Evolutionary conservation across 2,113 vertebrate genomes (phyloP), one percentile per base, ranked within the genome.

Genomic region (Plotosus lineatus): DNA sequence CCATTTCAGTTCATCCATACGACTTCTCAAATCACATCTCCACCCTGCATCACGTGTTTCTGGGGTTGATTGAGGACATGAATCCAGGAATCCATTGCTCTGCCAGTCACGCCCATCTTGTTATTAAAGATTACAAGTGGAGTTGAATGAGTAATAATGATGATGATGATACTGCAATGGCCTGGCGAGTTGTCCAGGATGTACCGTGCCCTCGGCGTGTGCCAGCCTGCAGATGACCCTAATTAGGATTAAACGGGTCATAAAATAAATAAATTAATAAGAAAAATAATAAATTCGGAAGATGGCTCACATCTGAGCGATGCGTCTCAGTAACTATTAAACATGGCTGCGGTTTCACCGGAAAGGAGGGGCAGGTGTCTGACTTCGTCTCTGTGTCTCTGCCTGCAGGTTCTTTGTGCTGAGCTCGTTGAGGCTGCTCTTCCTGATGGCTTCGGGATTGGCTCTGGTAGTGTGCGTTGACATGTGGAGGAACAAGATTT

Each of bases 401-500:
- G 9, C 48, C 77, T 6, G 0, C 68, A 99, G 98, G 96, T 96
- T 96, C 85, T 95, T 98, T 80, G 97, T 96, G 28, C 84, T 99
- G 92, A 96, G 95, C 50, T 96, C 97, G 10, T 91, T 98, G 66
- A 95, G 95, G 73, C 87, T 95, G 86, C 88, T 99, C 53, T 99
- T 96, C 91, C 88, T 99, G 61, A 80, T 95, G 88, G 93, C 95
- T 0, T 88, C 94, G 40, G 90, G 91, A 46, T 89, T 96, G 71
- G 93, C 94, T 76, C 58, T 96, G 63, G 6, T 93, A 5, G 91
- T 98, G 66, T 96, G 95, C 87, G 79, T 94, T 17, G 96, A 99
- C 88, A 93, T 94, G 50, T 98, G 98, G 96, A 96, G 93, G 86
- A 95, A 86, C 87, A 96, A 93, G 90, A 96, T 98, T 86, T 98